Base-by-base conservation (phyloP, 1,140 invertebrate species). In the Halesus radiatus region DNA sequence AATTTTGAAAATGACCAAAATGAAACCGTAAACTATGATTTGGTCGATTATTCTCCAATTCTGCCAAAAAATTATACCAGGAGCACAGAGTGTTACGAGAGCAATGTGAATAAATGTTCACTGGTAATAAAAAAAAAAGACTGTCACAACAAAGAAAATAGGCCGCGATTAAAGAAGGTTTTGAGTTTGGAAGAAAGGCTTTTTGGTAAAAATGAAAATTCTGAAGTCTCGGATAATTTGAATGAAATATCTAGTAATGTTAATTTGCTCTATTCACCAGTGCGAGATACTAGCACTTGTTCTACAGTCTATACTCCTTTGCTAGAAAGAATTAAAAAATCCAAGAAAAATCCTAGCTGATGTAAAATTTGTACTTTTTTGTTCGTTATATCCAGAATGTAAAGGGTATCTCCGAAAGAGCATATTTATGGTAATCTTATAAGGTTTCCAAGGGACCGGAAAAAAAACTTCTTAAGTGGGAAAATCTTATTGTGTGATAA, bases 151-250 rank as follows among this genome's bases (percentile, higher is more conserved):
- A 58, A 58, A 22, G 72, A 58, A 18, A 74, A 58, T 37, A 7
- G 23, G 26, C 16, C 52, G 52, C 1, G 3, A 56, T 6, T 8
- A n/a, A 75, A 18, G 45, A 72, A 37, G 16, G 53, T 74, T 56
- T 29, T 20, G 54, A 58, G 16, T 8, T 58, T 75, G 16, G 72
- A 75, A 37, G 54, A 58, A 60, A 56, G 72, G 5, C 18, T 75
- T n/a, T 75, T 75, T 75, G 72, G 54, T 10, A 68, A 37, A 7
- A 29, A 58, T 29, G 53, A 29, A 16, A 58, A 75, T 37, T 66
- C 18, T 23, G 1, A 20, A 60, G 62, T 32, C 37, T 45, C 37
- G 8, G 1, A 10, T 13, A 13, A 45, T 45, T 45, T 45, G 62
- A 16, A 37, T 26, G 45, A 26, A 20, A 20, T 29, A 16, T 3